phyloP scores from a whole-genome alignment of 2,113 vertebrate species.

The Parus major region DNA sequence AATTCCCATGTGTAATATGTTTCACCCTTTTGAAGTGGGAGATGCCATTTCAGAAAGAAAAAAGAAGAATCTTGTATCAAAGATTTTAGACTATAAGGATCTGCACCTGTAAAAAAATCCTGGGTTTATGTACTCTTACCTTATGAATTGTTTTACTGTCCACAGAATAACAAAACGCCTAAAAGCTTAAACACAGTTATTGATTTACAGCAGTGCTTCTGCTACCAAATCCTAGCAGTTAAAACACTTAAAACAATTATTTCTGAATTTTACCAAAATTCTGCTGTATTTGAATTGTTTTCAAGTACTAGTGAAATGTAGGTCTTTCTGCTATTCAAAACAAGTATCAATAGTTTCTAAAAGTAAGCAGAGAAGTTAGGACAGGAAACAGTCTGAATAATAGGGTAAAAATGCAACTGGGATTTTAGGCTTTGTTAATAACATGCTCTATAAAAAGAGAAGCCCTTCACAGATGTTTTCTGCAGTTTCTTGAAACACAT shows the following conservation, averaged over 20 bases:
- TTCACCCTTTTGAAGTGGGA: background rate
- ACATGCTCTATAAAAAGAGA: background rate
- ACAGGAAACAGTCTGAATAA: background rate
- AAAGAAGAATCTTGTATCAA: background rate
- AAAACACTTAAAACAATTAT: background rate
- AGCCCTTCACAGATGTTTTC: background rate
- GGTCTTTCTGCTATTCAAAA: background rate
- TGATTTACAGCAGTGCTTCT: background rate
- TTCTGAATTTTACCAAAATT: background rate
- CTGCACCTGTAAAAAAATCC: background rate
- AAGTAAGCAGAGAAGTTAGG: background rate
- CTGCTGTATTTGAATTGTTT: background rate
- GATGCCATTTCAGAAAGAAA: background rate
- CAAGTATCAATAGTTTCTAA: background rate
- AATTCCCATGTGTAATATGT: background rate
- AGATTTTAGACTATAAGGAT: background rate
- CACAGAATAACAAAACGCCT: background rate
- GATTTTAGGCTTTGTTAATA: background rate
- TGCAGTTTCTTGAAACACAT: background rate
- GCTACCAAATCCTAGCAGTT: background rate
- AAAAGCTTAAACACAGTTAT: background rate
- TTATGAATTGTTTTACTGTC: background rate
- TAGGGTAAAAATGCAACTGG: background rate
- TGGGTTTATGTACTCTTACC: background rate
- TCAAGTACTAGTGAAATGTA: background rate